These are phyloP conservation scores for Hepsetus odoe DNA, from an alignment of 2,113 vertebrate species.

Conservation along the genomic window DNA sequence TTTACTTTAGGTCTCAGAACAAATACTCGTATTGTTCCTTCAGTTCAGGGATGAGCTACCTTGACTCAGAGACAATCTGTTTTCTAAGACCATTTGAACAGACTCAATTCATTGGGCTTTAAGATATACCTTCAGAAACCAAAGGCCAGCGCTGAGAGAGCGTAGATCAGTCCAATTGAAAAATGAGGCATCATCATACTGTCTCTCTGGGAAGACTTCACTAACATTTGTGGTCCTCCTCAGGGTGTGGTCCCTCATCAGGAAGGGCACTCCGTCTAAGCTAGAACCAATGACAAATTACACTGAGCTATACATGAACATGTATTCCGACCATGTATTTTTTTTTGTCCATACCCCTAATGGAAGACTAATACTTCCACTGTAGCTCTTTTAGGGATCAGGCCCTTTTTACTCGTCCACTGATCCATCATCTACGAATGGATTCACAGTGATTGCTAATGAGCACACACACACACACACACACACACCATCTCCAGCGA, in stretches of 20 bases:
- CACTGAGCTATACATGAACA: background rate
- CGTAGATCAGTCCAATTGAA: slow-evolving; percentile 95
- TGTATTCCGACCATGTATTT: background rate
- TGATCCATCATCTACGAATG: slow-evolving; percentile 30
- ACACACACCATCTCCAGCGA: background rate
- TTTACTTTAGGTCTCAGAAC: too few relatives aligned
- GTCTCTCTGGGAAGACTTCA: slow-evolving; percentile 81
- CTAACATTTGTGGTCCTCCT: slow-evolving; percentile 88
- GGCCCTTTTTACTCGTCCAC: background rate
- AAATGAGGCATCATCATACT: slow-evolving; percentile 75
- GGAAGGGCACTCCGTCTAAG: slow-evolving; percentile 90
- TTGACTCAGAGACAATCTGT: background rate
- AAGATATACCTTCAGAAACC: slow-evolving; percentile 87
- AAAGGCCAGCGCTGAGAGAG: slow-evolving; percentile 88
- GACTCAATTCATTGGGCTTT: background rate
- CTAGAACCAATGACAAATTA: slow-evolving; percentile 66
- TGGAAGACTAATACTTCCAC: slow-evolving; percentile 7
- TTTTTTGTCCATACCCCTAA: background rate
- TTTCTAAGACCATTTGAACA: background rate
- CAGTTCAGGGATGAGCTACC: too few relatives aligned
- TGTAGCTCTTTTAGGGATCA: background rate
- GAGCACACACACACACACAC: slow-evolving; percentile 29
- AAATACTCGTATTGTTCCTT: too few relatives aligned
- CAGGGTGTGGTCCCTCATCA: slow-evolving; percentile 86
- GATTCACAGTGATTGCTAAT: slow-evolving; percentile 4